phyloP scores from a whole-genome alignment of 2,797 vertebrate species.

The Acipenser oxyrinchus region DNA sequence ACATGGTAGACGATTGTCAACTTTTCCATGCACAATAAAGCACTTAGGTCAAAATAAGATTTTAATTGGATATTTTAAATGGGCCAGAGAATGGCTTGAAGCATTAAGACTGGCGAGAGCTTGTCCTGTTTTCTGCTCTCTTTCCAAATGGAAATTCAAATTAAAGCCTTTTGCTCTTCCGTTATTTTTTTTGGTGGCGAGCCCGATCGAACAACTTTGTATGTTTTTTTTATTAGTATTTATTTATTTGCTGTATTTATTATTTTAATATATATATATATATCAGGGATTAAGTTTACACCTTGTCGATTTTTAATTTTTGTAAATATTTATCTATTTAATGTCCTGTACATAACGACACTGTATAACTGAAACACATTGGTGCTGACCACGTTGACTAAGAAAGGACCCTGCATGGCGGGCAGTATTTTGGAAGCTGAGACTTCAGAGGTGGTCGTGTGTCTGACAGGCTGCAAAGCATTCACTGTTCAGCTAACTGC shows the following conservation, averaged over 20 bases:
- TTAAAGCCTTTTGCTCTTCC: neutral
- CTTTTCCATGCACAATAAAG: no score
- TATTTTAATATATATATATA: slow-evolving; percentile 21
- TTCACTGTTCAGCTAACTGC: slow-evolving; percentile 31
- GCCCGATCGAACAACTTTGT: slow-evolving; percentile 21
- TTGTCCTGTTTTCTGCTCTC: no score
- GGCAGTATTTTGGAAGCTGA: neutral
- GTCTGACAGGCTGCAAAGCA: neutral
- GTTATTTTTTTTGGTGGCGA: slow-evolving; percentile 2
- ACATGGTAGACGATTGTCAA: no score
- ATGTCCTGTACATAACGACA: slow-evolving; percentile 50
- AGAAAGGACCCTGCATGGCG: neutral
- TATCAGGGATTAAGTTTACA: slow-evolving; percentile 41
- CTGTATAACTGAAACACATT: slow-evolving; percentile 48
- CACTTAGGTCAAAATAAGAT: no score
- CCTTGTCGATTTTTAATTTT: slow-evolving; percentile 35
- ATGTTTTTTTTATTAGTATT: slow-evolving; percentile 28
- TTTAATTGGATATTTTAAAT: no score
- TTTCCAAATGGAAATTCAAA: no score
- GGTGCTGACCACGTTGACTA: slow-evolving; percentile 51
- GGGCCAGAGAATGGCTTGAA: no score
- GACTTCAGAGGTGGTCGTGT: neutral
- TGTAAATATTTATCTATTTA: slow-evolving; percentile 42
- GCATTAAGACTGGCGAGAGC: no score
- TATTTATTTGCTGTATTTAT: slow-evolving; percentile 12